Base-by-base conservation (phyloP, 2,113 vertebrate species). In the Odocoileus virginianus region DNA sequence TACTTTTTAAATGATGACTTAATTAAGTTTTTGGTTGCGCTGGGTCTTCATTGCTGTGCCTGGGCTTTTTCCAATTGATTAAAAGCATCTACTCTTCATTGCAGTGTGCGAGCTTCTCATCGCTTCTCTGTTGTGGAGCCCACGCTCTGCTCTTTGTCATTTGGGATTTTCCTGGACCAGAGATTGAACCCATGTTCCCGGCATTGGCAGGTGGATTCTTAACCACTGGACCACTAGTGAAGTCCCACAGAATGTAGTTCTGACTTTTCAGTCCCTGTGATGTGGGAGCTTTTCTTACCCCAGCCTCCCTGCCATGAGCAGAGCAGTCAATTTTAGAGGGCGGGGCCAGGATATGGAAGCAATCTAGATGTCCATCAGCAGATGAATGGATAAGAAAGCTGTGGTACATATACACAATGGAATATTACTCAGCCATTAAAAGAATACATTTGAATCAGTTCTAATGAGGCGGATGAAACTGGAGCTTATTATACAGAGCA, bases 111-210 rank as follows among this genome's bases (percentile, higher is more conserved):
- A 27, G 71, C 71, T 76, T 76, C 71, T 76, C 71, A 43, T 25
- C 0, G 36, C 36, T 7, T 25, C 23, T 76, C 23, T 43, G 11
- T 43, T 27, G 12, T 0, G 0, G 71, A 76, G 36, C 12, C 36
- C 0, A 11, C 21, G 5, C 36, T 74, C 71, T 74, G 36, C 21
- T 74, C 21, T 74, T 27, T 27, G 12, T 40, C 71, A 43, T 43
- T 40, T 43, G 71, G 71, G 36, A 76, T 43, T 23, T 76, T 76
- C 36, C 71, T 14, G 71, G 71, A 43, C 12, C 36, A 43, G 71
- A 23, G 23, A 43, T 7, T 43, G 40, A 76, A 43, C 71, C 21
- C 0, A 1, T 76, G 36, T 43, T 27, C 71, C 40, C 0, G 2
- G 67, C n/a, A 40, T 23, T 71, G 67, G 23, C 67, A 40, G n/a